phyloP scores from a whole-genome alignment of 2,113 vertebrate species.

The Limanda limanda region DNA sequence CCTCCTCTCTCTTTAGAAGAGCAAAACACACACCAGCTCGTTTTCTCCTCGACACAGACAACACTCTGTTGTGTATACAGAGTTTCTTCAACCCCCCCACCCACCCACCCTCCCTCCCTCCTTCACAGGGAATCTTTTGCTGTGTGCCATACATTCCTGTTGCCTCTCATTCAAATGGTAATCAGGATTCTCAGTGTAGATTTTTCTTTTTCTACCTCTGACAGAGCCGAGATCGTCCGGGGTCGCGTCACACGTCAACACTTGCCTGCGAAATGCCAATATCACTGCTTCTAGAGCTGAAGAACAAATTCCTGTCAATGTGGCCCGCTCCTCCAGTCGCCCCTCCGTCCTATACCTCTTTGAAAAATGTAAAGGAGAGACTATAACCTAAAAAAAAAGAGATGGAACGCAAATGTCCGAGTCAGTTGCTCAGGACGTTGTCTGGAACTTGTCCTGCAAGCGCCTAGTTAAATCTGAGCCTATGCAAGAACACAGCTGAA shows the following conservation, averaged over 20 bases:
- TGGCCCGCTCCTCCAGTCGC: neutral
- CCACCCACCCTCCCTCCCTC: neutral
- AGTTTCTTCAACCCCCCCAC: conserved; percentile 17
- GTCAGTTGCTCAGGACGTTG: too few species aligned
- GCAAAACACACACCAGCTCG: conserved; percentile 62
- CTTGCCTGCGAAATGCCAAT: conserved; percentile 44
- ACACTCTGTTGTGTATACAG: conserved; percentile 68
- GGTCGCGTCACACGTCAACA: conserved; percentile 75
- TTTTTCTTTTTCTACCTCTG: conserved; percentile 63
- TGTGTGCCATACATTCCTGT: conserved; percentile 71
- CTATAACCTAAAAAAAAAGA: too few species aligned
- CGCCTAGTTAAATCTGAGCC: too few species aligned
- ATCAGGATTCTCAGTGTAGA: conserved; percentile 66
- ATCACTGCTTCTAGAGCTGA: conserved; percentile 15
- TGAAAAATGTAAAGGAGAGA: too few species aligned
- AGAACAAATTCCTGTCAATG: conserved; percentile 45
- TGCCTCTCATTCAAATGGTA: conserved; percentile 75
- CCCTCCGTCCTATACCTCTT: neutral
- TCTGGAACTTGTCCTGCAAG: too few species aligned
- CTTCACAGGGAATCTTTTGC: conserved; percentile 62
- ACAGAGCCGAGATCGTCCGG: conserved; percentile 57
- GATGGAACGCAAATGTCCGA: too few species aligned
- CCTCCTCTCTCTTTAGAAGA: conserved; percentile 45
- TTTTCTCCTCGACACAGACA: conserved; percentile 60
- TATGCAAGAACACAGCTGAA: too few species aligned